Evolutionary conservation across 1,140 invertebrate species (phyloP).

Genomic region (Cotesia vestalis): DNA sequence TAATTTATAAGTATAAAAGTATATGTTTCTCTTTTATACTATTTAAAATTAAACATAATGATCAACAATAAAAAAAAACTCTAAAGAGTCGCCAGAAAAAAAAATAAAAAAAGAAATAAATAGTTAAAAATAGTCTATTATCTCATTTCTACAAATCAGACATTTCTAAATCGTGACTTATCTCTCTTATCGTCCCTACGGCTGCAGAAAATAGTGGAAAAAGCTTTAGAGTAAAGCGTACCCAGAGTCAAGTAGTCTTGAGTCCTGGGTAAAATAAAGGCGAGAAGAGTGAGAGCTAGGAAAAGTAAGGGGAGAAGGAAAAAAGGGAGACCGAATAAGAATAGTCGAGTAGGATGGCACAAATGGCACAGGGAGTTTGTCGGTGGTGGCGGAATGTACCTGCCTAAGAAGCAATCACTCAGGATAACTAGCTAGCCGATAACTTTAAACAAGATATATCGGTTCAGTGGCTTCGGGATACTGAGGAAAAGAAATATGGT

Average conservation of each 20-base stretch:
- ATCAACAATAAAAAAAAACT: no score
- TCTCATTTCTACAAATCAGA: slow-evolving; percentile 26
- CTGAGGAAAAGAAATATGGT: background rate
- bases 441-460: slow-evolving; percentile 55
- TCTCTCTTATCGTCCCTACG: slow-evolving; percentile 18
- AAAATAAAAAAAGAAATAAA: background rate
- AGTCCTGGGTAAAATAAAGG: slow-evolving; percentile 7
- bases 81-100: background rate
- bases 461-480: slow-evolving; percentile 13
- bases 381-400: slow-evolving; percentile 26
- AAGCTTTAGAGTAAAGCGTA: no score
- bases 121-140: background rate
- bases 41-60: no score
- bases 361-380: slow-evolving; percentile 30
- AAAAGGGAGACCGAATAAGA: background rate
- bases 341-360: slow-evolving; percentile 26
- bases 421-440: slow-evolving; percentile 53
- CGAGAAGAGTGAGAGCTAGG: slow-evolving; percentile 9
- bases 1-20: no score
- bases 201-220: background rate
- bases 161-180: slow-evolving; percentile 32
- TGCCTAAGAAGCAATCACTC: slow-evolving; percentile 48
- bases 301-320: background rate
- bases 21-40: no score
- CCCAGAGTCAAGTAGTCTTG: no score